phyloP scores from a whole-genome alignment of 2,113 vertebrate genomes.

The Epinephelus fuscoguttatus region DNA sequence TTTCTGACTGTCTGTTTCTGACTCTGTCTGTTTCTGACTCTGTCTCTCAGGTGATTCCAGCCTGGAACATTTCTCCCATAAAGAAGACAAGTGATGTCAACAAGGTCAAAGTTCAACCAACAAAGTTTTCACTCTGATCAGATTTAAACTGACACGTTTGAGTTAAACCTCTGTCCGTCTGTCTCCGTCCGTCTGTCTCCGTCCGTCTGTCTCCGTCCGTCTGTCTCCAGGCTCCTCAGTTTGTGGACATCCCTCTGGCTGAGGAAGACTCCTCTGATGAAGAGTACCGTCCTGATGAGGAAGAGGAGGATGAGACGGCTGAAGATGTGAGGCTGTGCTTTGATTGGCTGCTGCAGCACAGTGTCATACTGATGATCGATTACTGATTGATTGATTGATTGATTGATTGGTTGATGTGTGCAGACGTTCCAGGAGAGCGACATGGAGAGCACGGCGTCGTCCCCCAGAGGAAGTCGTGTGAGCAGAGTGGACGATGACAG shows the following conservation, averaged over 20 bases:
- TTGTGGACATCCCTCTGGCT: conserved; percentile 95
- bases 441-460: conserved; percentile 93
- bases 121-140: too few relatives aligned
- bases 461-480: conserved; percentile 88
- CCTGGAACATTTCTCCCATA: conserved; percentile 97
- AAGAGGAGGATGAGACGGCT: conserved; percentile 96
- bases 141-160: too few relatives aligned
- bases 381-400: neutral
- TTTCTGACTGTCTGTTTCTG: neutral
- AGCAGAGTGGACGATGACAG: conserved; percentile 84
- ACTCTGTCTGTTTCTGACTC: neutral
- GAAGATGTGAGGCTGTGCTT: conserved; percentile 83
- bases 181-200: neutral
- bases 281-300: conserved; percentile 95
- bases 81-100: conserved; percentile 90
- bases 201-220: neutral
- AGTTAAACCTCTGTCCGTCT: neutral
- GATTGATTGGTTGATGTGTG: neutral
- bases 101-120: conserved; percentile 49
- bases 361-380: neutral
- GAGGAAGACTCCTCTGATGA: conserved; percentile 98
- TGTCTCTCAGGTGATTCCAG: conserved; percentile 90
- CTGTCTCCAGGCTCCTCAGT: conserved; percentile 89
- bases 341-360: neutral
- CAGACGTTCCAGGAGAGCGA: conserved; percentile 96